Percentiles rank a stretch among this genome's conserved stretches.
Evolutionary conservation across 64 coral and sea anemone species (phyloP).

Genomic region (Hydrozoanthus tunicans): DNA sequence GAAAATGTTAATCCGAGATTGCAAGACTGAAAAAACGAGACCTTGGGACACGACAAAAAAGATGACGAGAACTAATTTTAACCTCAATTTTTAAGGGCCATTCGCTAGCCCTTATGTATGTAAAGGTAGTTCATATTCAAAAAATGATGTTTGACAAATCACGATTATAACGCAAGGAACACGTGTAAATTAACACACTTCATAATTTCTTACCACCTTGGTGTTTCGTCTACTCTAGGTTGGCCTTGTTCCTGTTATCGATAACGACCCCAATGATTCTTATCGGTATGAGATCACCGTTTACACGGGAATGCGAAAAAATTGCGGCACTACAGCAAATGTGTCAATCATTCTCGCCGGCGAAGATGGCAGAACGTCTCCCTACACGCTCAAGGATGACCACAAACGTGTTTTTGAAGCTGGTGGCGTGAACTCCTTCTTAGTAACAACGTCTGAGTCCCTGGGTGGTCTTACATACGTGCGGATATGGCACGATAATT

Average conservation of each 20-base stretch:
- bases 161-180: too few relatives aligned
- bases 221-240: slow-evolving; percentile 28
- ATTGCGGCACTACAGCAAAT: slow-evolving; percentile 71
- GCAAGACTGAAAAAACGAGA: too few relatives aligned
- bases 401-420: slow-evolving; percentile 54
- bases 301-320: slow-evolving; percentile 83
- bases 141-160: too few relatives aligned
- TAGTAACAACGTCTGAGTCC: slow-evolving; percentile 76
- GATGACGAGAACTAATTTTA: too few relatives aligned
- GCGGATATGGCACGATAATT: slow-evolving; percentile 95
- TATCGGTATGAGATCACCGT: slow-evolving; percentile 94
- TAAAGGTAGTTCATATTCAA: too few relatives aligned
- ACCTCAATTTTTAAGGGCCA: too few relatives aligned
- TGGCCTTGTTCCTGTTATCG: slow-evolving; percentile 71
- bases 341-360: slow-evolving; percentile 84
- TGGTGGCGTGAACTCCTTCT: slow-evolving; percentile 81
- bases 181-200: neutral
- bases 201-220: neutral
- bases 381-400: slow-evolving; percentile 61
- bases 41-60: too few relatives aligned
- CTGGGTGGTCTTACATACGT: slow-evolving; percentile 82
- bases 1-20: too few relatives aligned
- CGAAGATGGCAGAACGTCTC: slow-evolving; percentile 70
- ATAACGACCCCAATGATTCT: slow-evolving; percentile 68
- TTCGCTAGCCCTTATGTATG: too few relatives aligned